Percentiles rank a stretch among this genome's conserved stretches.
Evolutionary conservation across 2,797 vertebrate species (phyloP).

Genomic region (Catamblyrhynchus diadema): DNA sequence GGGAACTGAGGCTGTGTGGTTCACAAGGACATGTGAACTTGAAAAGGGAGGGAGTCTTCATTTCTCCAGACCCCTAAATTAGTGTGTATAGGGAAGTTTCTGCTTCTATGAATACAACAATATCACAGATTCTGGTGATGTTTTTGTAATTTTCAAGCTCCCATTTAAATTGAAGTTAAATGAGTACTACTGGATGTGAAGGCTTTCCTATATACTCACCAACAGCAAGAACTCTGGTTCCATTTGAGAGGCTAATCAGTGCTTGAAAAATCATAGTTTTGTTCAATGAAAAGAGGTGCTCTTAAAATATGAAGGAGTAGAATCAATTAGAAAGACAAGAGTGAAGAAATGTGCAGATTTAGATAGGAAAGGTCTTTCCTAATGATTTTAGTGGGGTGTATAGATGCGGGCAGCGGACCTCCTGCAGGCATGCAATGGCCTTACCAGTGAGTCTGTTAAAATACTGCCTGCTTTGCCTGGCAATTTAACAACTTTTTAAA

Average conservation of each 20-base stretch:
- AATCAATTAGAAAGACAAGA: not conserved
- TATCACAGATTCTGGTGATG: not conserved
- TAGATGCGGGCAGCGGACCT: not conserved
- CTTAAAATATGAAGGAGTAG: not conserved
- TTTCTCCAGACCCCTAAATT: not conserved
- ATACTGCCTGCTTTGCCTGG: slow-evolving; percentile 62
- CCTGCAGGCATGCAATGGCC: not conserved
- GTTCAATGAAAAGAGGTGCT: not conserved
- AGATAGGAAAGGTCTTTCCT: not conserved
- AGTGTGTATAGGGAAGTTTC: not conserved
- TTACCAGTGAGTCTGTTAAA: slow-evolving; percentile 50
- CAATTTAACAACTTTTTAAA: slow-evolving; percentile 2
- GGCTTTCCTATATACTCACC: not conserved
- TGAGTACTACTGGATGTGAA: not conserved
- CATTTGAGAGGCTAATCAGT: not conserved
- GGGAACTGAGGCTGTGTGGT: not conserved
- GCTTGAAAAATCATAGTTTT: not conserved
- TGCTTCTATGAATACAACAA: not conserved
- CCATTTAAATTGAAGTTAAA: not conserved
- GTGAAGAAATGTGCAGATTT: not conserved
- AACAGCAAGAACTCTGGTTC: not conserved
- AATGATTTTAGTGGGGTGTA: not conserved
- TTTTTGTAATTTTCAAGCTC: not conserved
- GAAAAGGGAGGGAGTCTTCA: not conserved
- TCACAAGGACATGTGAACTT: not conserved